Evolutionary conservation across 2,797 vertebrate genomes (phyloP).

Genomic region (Discoglossus pictus): DNA sequence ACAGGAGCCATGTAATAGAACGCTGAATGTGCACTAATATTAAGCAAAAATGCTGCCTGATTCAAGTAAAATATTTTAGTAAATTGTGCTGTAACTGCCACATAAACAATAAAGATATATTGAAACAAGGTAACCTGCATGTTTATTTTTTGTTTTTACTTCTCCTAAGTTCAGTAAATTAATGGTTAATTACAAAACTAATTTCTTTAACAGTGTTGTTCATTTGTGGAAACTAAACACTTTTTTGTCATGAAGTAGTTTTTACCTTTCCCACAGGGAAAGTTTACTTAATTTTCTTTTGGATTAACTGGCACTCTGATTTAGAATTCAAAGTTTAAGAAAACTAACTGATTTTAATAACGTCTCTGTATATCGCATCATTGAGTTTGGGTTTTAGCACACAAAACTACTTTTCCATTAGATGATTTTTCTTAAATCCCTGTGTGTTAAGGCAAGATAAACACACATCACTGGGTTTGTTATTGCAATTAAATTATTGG

Average conservation of each 20-base stretch:
- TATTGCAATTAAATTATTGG: slow-evolving; percentile 84
- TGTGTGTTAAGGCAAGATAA: slow-evolving; percentile 59
- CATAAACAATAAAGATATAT: no score
- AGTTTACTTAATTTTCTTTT: slow-evolving; percentile 71
- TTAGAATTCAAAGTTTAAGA: slow-evolving; percentile 75
- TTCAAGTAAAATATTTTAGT: no score
- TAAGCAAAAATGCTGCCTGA: no score
- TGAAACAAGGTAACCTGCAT: neutral
- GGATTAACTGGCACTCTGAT: slow-evolving; percentile 69
- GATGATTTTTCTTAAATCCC: slow-evolving; percentile 78
- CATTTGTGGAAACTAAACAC: slow-evolving; percentile 45
- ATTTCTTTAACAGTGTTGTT: slow-evolving; percentile 46
- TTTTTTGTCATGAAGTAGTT: slow-evolving; percentile 53
- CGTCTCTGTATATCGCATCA: slow-evolving; percentile 72
- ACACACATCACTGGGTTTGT: slow-evolving; percentile 77
- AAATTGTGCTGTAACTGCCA: no score
- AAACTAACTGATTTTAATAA: slow-evolving; percentile 77
- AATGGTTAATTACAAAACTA: slow-evolving; percentile 48
- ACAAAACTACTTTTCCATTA: slow-evolving; percentile 73
- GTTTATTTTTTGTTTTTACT: neutral
- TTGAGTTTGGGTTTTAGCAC: slow-evolving; percentile 70
- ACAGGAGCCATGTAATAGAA: no score
- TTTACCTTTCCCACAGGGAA: slow-evolving; percentile 58
- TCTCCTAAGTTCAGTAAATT: slow-evolving; percentile 30
- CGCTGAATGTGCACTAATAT: no score